Percentiles rank a stretch among this genome's conserved stretches.
Evolutionary conservation across 2,797 vertebrate species (phyloP).

Genomic region (Catostomus latipinnis): DNA sequence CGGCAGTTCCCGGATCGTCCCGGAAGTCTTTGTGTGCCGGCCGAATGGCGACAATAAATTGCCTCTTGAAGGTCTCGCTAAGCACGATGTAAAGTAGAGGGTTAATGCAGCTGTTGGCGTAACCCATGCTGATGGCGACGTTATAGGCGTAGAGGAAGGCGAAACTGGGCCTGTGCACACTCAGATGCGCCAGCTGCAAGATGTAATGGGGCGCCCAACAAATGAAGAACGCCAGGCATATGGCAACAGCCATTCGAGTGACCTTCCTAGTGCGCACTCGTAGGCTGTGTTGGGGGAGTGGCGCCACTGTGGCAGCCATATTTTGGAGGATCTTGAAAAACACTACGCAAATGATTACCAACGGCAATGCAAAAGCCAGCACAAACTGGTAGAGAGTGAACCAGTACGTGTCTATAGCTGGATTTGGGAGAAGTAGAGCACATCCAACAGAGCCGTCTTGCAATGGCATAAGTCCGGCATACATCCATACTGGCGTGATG

Average conservation of each 20-base stretch:
- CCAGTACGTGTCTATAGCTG: slow-evolving; percentile 82
- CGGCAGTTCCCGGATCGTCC: slow-evolving; percentile 74
- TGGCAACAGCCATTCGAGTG: slow-evolving; percentile 86
- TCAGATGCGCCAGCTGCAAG: slow-evolving; percentile 84
- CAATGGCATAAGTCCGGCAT: slow-evolving; percentile 84
- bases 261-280: slow-evolving; percentile 81
- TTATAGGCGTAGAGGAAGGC: slow-evolving; percentile 85
- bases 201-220: slow-evolving; percentile 89
- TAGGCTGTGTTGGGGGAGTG: slow-evolving; percentile 81
- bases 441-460: slow-evolving; percentile 81
- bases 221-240: slow-evolving; percentile 85
- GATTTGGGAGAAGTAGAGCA: slow-evolving; percentile 83
- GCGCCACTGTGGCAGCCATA: slow-evolving; percentile 84
- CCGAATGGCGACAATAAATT: slow-evolving; percentile 77
- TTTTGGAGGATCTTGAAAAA: slow-evolving; percentile 88
- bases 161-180: slow-evolving; percentile 79
- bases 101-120: slow-evolving; percentile 89
- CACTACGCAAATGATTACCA: slow-evolving; percentile 81
- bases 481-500: slow-evolving; percentile 87
- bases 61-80: slow-evolving; percentile 85
- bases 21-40: slow-evolving; percentile 71
- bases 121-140: slow-evolving; percentile 87
- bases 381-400: slow-evolving; percentile 89
- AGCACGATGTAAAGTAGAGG: slow-evolving; percentile 86
- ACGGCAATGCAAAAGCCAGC: slow-evolving; percentile 84